A percentile compares a stretch with the other conserved stretches of the same genome.
Evolutionary conservation across 53 echinoderm and acorn worm species (phyloP).

Genomic region (Hippasteria phrygiana): DNA sequence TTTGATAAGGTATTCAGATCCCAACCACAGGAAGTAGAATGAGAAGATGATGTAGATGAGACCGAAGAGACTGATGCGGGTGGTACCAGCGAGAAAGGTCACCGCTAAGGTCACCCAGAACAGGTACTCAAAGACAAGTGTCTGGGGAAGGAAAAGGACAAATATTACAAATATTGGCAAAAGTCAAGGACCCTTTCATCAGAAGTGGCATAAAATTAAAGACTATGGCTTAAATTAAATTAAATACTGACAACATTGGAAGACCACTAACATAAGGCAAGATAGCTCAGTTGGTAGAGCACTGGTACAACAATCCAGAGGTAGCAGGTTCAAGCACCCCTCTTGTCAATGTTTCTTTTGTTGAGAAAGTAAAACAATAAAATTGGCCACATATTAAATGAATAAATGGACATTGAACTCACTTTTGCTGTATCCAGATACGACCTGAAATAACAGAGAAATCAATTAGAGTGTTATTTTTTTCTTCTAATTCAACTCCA

Average conservation of each 20-base stretch:
- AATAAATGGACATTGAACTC: neutral
- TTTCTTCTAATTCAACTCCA: too few relatives aligned
- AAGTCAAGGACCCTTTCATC: neutral
- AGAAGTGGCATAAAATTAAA: neutral
- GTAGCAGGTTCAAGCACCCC: too few relatives aligned
- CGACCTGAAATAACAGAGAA: constrained; percentile 69
- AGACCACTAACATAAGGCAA: too few relatives aligned
- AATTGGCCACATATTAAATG: neutral
- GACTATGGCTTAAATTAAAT: too few relatives aligned
- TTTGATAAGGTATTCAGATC: constrained; percentile 84
- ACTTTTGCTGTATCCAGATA: constrained; percentile 85
- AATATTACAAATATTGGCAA: neutral
- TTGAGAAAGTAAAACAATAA: neutral
- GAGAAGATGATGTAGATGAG: constrained; percentile 91
- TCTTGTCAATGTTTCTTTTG: neutral
- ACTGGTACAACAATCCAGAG: too few relatives aligned
- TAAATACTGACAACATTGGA: too few relatives aligned
- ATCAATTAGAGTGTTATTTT: neutral
- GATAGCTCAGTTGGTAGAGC: too few relatives aligned
- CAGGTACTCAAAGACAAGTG: constrained; percentile 74
- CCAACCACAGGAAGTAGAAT: constrained; percentile 95
- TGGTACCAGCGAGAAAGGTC: constrained; percentile 90
- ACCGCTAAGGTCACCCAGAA: constrained; percentile 93
- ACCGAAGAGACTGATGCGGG: constrained; percentile 90
- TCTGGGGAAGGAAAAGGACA: constrained; percentile 32